Percentiles rank a stretch among this genome's conserved stretches.
phyloP scores from a whole-genome alignment of 2,113 vertebrate genomes.

The Trematocara macrostoma region DNA sequence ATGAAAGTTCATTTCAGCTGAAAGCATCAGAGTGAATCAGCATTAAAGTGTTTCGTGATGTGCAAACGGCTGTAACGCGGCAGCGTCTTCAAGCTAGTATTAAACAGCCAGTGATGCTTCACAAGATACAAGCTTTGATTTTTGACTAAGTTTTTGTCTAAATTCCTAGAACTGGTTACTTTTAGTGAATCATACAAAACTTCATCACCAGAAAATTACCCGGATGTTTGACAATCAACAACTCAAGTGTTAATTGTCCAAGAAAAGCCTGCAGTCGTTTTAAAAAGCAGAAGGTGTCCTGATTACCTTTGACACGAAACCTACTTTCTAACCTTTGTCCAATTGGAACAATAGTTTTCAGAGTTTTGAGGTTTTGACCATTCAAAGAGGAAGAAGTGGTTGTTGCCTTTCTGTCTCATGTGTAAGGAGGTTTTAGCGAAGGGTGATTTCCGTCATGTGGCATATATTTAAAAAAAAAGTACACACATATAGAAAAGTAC shows the following conservation, averaged over 20 bases:
- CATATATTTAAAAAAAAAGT: neutral
- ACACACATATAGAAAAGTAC: no score
- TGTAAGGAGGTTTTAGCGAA: neutral
- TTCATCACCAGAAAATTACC: neutral
- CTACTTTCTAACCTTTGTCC: neutral
- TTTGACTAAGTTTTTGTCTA: neutral
- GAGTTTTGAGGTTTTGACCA: neutral
- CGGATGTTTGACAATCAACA: neutral
- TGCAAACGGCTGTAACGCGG: neutral
- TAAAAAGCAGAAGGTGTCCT: neutral
- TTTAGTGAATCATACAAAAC: neutral
- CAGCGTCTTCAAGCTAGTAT: neutral
- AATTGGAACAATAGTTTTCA: neutral
- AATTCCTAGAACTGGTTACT: neutral
- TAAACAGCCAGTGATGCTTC: neutral
- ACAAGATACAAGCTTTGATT: neutral
- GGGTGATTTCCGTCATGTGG: neutral
- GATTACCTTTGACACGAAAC: neutral
- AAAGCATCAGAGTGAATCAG: neutral
- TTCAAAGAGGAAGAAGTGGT: neutral
- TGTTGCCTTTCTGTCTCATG: neutral
- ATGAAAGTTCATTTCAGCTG: neutral
- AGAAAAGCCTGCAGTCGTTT: neutral
- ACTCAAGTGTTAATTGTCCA: neutral
- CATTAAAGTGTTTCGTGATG: fast-evolving